Evolutionary conservation across 2,113 vertebrate species (phyloP).

Genomic region (Petromus typicus): DNA sequence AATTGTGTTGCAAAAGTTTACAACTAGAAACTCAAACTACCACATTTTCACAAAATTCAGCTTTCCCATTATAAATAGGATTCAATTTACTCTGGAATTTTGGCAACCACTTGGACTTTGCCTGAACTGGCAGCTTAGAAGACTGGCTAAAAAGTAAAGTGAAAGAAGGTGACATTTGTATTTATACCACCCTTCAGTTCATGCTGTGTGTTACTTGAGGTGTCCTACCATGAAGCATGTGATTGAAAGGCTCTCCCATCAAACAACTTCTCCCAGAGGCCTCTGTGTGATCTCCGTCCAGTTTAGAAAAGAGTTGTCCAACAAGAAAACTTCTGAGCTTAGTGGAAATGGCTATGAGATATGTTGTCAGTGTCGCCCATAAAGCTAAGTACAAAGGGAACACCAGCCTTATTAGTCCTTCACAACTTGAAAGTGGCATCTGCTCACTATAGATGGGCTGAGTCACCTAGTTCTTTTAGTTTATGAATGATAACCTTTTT

Average conservation of each 20-base stretch:
- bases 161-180: background rate
- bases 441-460: background rate
- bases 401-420: background rate
- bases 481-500: conserved; percentile 33
- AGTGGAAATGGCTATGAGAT: background rate
- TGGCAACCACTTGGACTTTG: conserved; percentile 16
- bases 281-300: background rate
- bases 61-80: background rate
- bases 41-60: conserved; percentile 12
- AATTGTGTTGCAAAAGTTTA: conserved; percentile 42
- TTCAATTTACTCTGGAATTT: conserved; percentile 49
- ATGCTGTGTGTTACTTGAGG: background rate
- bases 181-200: background rate
- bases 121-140: background rate
- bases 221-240: background rate
- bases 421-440: background rate
- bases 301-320: conserved; percentile 31
- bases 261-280: background rate
- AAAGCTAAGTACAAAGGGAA: background rate
- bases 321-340: background rate
- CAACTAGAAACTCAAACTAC: background rate
- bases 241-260: background rate
- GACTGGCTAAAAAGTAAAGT: background rate
- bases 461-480: background rate
- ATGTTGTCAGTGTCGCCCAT: background rate